Evolutionary conservation across 2,797 vertebrate genomes (phyloP).

Genomic region (Danio kyathit): DNA sequence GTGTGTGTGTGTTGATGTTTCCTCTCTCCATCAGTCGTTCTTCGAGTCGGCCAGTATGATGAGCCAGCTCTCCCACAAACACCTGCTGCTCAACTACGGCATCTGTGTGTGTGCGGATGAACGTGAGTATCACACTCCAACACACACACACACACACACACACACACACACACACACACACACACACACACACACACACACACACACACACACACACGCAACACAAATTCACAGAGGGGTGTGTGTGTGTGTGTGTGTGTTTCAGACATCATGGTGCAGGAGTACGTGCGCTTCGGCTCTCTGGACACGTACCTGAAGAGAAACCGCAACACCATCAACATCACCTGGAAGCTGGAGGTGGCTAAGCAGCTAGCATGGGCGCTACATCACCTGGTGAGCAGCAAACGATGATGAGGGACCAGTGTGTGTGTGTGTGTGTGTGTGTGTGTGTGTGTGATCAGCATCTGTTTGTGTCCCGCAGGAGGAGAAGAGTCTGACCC

Average conservation of each 20-base stretch:
- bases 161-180: constrained; percentile 11
- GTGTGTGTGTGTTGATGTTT: background rate
- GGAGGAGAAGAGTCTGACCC: constrained; percentile 93
- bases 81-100: constrained; percentile 94
- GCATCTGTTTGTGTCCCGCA: constrained; percentile 61
- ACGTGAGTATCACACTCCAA: constrained; percentile 83
- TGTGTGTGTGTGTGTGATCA: background rate
- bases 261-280: constrained; percentile 97
- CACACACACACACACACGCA: constrained; percentile 5
- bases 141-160: constrained; percentile 4
- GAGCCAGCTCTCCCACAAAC: constrained; percentile 97
- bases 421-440: background rate
- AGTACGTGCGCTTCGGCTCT: constrained; percentile 94
- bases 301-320: constrained; percentile 95
- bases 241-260: background rate
- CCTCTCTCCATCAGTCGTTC: constrained; percentile 84
- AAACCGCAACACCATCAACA: constrained; percentile 90
- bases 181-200: constrained; percentile 13
- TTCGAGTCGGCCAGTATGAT: constrained; percentile 99
- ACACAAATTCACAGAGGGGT: background rate
- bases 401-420: background rate
- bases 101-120: constrained; percentile 95
- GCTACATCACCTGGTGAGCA: constrained; percentile 94
- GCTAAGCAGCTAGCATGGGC: constrained; percentile 97
- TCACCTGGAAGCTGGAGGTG: constrained; percentile 97